Conservation (phyloP, 2,797 vertebrate species). For the Adrianichthys oophorus region DNA sequence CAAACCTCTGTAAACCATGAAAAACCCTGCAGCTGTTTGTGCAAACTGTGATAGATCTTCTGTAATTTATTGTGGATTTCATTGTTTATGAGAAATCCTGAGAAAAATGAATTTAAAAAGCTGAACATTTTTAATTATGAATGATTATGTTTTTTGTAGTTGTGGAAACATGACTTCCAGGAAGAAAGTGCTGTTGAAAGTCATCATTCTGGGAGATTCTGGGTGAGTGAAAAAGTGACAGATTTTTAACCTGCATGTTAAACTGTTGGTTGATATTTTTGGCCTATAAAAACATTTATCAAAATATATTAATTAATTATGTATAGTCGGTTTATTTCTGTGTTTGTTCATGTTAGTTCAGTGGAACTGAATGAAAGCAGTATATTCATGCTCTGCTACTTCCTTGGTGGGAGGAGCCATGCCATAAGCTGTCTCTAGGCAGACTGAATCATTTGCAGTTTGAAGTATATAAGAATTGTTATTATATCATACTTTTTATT, state of each 20-base stretch:
- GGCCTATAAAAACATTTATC: neutral
- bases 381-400: constrained; percentile 7
- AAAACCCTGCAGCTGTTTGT: too few relatives aligned
- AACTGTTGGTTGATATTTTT: neutral
- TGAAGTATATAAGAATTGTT: too few relatives aligned
- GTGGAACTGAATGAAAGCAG: too few relatives aligned
- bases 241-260: constrained; percentile 1
- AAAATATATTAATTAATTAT: neutral
- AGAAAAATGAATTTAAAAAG: neutral
- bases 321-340: neutral
- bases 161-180: constrained; percentile 91
- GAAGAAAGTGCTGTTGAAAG: constrained; percentile 97
- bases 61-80: constrained; percentile 1
- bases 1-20: constrained; percentile 10
- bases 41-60: too few relatives aligned
- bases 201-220: constrained; percentile 94
- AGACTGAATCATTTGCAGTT: constrained; percentile 10
- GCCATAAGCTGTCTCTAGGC: constrained; percentile 35
- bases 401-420: constrained; percentile 11
- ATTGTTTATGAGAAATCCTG: neutral
- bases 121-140: too few relatives aligned
- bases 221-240: constrained; percentile 80
- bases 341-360: neutral
- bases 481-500: too few relatives aligned
- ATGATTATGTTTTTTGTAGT: constrained; percentile 36